Base-by-base conservation (phyloP, 1,140 invertebrate species). In the Schmidtea mediterranea region DNA sequence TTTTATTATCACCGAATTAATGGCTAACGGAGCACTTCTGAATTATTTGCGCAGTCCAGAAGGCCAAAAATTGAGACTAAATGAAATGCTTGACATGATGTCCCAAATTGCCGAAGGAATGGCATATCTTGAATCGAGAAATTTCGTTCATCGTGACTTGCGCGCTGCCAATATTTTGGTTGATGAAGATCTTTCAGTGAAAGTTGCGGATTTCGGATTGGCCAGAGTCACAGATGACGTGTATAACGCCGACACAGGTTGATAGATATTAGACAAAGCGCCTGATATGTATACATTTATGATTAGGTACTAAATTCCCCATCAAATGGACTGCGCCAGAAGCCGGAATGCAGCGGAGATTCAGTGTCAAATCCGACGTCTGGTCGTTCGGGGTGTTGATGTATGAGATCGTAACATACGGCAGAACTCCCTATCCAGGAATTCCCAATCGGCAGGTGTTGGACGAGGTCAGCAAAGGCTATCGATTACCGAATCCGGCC, bases 401-500 rank as follows among this genome's bases (percentile, higher is more conserved):
- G 65, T 98, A 92, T 90, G 92, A 98, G 62, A 84, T 97, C 0
- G 87, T 95, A 78, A 89, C 84, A 12, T 98, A 92, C 63, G 90
- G 90, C 2, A 89, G 97, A 62, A 71, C 90, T 46, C 92, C 92
- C 12, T 98, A 95, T 67, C 97, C 87, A 87, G 95, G 95, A 21
- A 19, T 45, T n/a, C 21, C 55, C 19, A 63, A 63, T 49, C 75
- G 82, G 24, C 87, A 95, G 67, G 89, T 95, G 1, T 82, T 97
- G 51, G 83, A 92, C 54, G 80, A 92, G 63, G 79, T 97, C 13
- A 83, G 90, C 55, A 74, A 79, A 54, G 89, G 89, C 18, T 90
- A 92, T 65, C 71, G 86, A 52, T 89, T 92, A 82, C 79, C 81
- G 5, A 82, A 83, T 48, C 71, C 73, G 12, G 47, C 49, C 21